phyloP scores from a whole-genome alignment of 1,140 invertebrate genomes.

The Zaprionus lachaisei region DNA sequence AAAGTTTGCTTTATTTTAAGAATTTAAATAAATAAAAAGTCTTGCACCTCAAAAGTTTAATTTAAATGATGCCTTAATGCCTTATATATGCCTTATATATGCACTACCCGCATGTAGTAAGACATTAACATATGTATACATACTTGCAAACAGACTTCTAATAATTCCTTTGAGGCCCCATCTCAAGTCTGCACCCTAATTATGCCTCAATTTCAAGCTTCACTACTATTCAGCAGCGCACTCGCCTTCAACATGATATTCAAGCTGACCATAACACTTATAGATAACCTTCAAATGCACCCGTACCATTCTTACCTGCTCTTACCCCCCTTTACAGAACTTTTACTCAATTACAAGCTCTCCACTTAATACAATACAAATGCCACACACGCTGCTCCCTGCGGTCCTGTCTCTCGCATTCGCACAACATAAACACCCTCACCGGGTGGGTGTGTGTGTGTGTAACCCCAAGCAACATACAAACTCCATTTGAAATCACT shows the following conservation, averaged over 20 bases:
- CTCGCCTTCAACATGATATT: not conserved
- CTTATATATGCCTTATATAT: too few species aligned
- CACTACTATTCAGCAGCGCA: not conserved
- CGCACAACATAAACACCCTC: conserved; percentile 31
- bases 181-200: not conserved
- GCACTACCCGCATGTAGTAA: too few species aligned
- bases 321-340: not conserved
- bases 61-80: too few species aligned
- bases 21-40: too few species aligned
- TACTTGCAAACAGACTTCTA: not conserved
- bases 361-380: conserved; percentile 58
- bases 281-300: not conserved
- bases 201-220: not conserved
- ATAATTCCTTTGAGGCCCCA: not conserved
- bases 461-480: conserved; percentile 54
- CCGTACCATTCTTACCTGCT: not conserved
- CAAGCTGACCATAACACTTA: conserved; percentile 4
- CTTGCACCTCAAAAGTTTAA: too few species aligned
- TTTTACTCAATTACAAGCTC: conserved; percentile 61
- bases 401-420: conserved; percentile 12
- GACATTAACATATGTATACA: not conserved
- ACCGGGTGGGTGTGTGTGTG: not conserved
- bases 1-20: too few species aligned
- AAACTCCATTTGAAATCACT: conserved; percentile 83
- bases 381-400: conserved; percentile 12